Percentiles rank a stretch among this genome's conserved stretches.
Conservation (phyloP, 2,797 vertebrate species). For the Leucoraja ocellata region DNA sequence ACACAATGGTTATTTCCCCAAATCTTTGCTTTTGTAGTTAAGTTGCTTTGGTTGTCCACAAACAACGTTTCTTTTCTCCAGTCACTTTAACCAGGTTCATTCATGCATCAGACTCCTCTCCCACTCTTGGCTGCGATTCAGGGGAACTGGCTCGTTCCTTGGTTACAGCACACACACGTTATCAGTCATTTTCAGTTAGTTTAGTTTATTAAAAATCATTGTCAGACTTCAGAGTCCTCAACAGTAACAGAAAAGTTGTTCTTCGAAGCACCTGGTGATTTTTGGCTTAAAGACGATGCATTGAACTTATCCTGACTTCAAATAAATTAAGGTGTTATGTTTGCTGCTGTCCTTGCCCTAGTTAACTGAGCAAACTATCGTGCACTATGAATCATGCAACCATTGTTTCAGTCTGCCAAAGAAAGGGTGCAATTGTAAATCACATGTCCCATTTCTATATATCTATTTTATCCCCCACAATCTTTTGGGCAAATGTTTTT, state of each 20-base stretch:
- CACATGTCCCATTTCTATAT: neutral
- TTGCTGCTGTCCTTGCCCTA: neutral
- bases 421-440: neutral
- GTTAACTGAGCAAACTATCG: neutral
- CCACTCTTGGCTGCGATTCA: neutral
- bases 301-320: constrained; percentile 29
- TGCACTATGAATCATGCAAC: neutral
- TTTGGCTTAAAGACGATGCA: neutral
- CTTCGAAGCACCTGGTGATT: constrained; percentile 1
- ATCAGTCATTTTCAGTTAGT: neutral
- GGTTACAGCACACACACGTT: neutral
- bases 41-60: neutral
- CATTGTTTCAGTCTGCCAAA: neutral
- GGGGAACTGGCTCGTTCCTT: neutral
- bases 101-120: neutral
- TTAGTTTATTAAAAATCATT: constrained; percentile 4
- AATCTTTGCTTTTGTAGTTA: neutral
- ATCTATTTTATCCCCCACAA: neutral
- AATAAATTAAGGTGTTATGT: neutral
- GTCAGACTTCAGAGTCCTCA: constrained; percentile 1
- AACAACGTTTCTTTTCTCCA: neutral
- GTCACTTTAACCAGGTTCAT: neutral
- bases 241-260: neutral
- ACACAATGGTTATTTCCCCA: too few relatives aligned
- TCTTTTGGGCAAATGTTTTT: neutral